Base-by-base conservation (phyloP, 2,888 invertebrate genomes). In the Luffia ferchaultella region DNA sequence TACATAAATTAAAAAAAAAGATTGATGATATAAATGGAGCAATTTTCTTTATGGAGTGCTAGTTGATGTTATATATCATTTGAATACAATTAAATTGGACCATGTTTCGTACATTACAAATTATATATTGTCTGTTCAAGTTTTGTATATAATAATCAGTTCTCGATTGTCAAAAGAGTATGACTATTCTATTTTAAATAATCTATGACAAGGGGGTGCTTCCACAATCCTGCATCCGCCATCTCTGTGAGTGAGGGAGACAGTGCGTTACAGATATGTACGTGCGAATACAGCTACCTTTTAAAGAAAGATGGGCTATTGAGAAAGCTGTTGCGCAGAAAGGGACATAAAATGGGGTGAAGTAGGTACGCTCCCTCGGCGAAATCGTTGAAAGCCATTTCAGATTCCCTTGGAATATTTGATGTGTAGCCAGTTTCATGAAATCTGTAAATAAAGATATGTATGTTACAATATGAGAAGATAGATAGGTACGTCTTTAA, bases 141-240 rank as follows among this genome's bases (percentile, higher is more conserved):
- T n/a, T n/a, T n/a, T n/a, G n/a, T n/a, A n/a, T n/a, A n/a, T n/a
- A n/a, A n/a, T n/a, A n/a, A n/a, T n/a, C n/a, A n/a, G n/a, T n/a
- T n/a, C n/a, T n/a, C n/a, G n/a, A n/a, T n/a, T n/a, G n/a, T n/a
- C n/a, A n/a, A n/a, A n/a, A n/a, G n/a, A n/a, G n/a, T n/a, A n/a
- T n/a, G n/a, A n/a, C n/a, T n/a, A n/a, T n/a, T n/a, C n/a, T n/a
- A n/a, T n/a, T n/a, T n/a, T n/a, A 30, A 30, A 30, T 30, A 30
- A 12, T 30, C 30, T 30, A 30, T 30, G 12, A 7, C 3, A 12
- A 3, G 12, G 30, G 30, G 30, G 30, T 30, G 30, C 30, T 30
- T 12, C 12, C 30, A 12, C 30, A 30, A 30, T 3, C 60, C 78
- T 76, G 75, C 77, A 76, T 78, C 80, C 79, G 75, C 80, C 77